Percentiles rank a stretch among this genome's conserved stretches.
Evolutionary conservation across 2,797 vertebrate species (phyloP).

Genomic region (Threskiornis aethiopicus): DNA sequence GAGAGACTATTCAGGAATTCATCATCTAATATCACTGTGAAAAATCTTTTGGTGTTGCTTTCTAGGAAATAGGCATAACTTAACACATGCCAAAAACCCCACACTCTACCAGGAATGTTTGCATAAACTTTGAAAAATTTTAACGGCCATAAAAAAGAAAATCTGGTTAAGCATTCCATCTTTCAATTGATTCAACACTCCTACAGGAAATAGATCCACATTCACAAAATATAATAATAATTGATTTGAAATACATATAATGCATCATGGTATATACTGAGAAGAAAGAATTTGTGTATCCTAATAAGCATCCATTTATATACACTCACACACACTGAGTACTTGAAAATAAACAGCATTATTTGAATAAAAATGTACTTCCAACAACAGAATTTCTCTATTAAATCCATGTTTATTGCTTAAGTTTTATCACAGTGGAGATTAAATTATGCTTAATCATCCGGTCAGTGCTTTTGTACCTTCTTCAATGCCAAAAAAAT

Average conservation of each 20-base stretch:
- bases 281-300: neutral
- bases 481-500: conserved; percentile 65
- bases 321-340: rapidly evolving
- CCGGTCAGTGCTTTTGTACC: conserved; percentile 73
- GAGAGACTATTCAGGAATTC: neutral
- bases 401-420: conserved; percentile 82
- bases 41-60: neutral
- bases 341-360: neutral
- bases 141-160: neutral
- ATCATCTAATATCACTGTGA: neutral
- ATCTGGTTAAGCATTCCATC: neutral
- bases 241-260: rapidly evolving
- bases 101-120: rapidly evolving
- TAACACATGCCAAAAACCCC: rapidly evolving
- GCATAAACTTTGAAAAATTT: rapidly evolving
- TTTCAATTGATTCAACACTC: neutral
- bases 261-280: neutral
- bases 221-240: neutral
- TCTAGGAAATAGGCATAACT: neutral
- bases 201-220: neutral
- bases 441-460: conserved; percentile 76
- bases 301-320: neutral
- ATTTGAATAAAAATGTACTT: conserved; percentile 60
- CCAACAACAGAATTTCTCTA: conserved; percentile 70
- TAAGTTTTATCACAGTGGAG: conserved; percentile 80